Base-by-base conservation (phyloP, 2,888 invertebrate genomes). In the Spilarctia lutea region DNA sequence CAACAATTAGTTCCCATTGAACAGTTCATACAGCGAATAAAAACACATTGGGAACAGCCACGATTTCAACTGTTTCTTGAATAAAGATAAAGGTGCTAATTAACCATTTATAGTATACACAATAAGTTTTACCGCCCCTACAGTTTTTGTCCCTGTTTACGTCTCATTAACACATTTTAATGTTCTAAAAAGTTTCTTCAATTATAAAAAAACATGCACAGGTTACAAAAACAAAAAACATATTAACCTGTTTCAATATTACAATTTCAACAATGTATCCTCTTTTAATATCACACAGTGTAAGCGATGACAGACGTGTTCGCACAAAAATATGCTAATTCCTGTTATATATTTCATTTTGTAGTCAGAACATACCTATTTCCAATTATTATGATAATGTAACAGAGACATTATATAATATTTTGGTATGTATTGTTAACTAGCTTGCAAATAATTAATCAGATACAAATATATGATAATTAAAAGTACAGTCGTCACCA, bases 401-500 rank as follows among this genome's bases (percentile, higher is more conserved):
- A 42, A 6, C 3, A 11, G 11, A 3, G 8, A 56, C n/a, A 56
- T n/a, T 56, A n/a, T 11, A 56, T 56, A 45, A 2, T 4, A 45
- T 16, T 45, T 45, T 52, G 24, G 52, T 24, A 52, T 52, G 24
- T 10, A 56, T n/a, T 56, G 52, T 56, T 56, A 56, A n/a, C 52
- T 56, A 56, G 52, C 10, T 56, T 10, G n/a, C 52, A 56, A n/a
- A 56, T 56, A 56, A 56, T 60, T 27, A 60, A 27, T 27, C 13
- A 60, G 27, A 27, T 42, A 67, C 16, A 67, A 67, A 42, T 39
- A 75, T 75, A 71, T 72, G 75, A 72, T 77, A 80, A 85, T 91
- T 92, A 92, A 94, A 90, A 92, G 91, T 91, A 81, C 85, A 89
- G 90, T 81, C 80, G 83, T 89, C 88, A 80, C 39, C 71, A 84